Conservation (phyloP, 2,888 invertebrate genomes). For the Subacronicta megacephala region DNA sequence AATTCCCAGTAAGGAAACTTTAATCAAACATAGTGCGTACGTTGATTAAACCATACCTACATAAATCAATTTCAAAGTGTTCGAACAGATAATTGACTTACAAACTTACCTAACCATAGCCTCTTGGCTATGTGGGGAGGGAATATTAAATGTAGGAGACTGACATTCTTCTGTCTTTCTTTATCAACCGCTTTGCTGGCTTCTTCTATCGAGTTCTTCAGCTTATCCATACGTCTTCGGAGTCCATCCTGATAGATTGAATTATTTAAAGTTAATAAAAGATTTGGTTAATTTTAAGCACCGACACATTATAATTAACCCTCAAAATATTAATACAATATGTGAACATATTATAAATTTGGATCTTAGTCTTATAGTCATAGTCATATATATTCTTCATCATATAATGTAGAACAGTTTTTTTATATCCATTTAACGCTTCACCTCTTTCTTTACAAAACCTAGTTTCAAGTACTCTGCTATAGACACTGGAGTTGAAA, state of each 20-base stretch:
- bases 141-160: conserved; percentile 97
- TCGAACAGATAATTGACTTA: conserved; percentile 52
- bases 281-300: not conserved
- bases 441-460: conserved; percentile 13
- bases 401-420: too few relatives aligned
- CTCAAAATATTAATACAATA: too few relatives aligned
- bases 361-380: too few relatives aligned
- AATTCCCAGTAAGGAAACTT: conserved; percentile 45
- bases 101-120: conserved; percentile 95
- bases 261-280: not conserved
- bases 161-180: conserved; percentile 98
- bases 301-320: not conserved
- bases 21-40: conserved; percentile 49
- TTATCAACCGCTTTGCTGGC: conserved; percentile 97
- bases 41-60: conserved; percentile 54
- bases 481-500: conserved; percentile 23
- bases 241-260: conserved; percentile 92
- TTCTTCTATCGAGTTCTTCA: conserved; percentile 98
- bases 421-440: not conserved
- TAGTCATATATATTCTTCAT: too few relatives aligned
- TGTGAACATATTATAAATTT: too few relatives aligned
- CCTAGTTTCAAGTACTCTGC: conserved; percentile 30
- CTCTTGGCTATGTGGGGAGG: conserved; percentile 98
- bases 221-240: conserved; percentile 97
- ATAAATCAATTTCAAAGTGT: conserved; percentile 56